Conservation (phyloP, 64 coral and sea anemone genomes). For the Trachythela sp. region DNA sequence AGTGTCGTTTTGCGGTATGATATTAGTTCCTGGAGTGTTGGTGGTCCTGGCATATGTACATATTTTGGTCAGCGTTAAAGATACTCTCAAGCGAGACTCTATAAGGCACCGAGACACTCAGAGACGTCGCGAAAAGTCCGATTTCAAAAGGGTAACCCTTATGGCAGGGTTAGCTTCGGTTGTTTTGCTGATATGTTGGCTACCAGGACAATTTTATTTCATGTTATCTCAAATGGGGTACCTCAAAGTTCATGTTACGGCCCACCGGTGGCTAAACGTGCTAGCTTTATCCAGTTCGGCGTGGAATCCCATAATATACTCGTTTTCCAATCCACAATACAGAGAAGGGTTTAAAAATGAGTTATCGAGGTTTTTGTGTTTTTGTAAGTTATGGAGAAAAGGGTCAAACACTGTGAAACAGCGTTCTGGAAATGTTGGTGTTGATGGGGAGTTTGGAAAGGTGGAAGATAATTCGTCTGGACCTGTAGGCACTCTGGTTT, state of each 20-base stretch:
- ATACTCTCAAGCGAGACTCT: neutral
- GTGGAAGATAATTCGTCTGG: no score
- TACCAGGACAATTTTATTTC: neutral
- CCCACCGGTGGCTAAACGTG: neutral
- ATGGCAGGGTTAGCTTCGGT: neutral
- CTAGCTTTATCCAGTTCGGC: neutral
- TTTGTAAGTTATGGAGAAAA: neutral
- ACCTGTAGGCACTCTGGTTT: no score
- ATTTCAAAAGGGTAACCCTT: neutral
- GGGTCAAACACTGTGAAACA: neutral
- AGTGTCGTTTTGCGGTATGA: neutral
- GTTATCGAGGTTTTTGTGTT: neutral
- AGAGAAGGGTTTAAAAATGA: neutral
- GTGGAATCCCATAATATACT: neutral
- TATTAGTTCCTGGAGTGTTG: neutral
- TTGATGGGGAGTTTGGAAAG: no score
- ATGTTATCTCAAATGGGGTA: conserved; percentile 7
- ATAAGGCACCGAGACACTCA: neutral
- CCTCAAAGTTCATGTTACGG: neutral
- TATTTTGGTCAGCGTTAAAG: neutral
- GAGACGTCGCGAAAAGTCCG: neutral
- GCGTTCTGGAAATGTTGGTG: no score
- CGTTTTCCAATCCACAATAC: neutral
- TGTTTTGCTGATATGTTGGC: neutral
- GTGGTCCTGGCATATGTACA: neutral